phyloP scores from a whole-genome alignment of 2,888 invertebrate species.

The Caenorhabditis wallacei region DNA sequence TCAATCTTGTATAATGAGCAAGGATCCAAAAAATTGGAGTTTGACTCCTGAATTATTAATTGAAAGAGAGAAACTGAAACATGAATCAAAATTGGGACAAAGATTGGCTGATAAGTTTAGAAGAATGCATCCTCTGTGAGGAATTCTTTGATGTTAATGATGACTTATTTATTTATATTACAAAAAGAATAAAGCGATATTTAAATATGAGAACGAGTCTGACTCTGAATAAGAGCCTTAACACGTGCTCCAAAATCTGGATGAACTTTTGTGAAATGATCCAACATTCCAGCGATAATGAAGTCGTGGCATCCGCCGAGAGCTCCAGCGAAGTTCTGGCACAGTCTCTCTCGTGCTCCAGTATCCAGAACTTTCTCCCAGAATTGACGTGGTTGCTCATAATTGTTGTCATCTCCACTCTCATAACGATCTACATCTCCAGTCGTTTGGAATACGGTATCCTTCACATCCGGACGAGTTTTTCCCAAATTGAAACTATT shows the following conservation, averaged over 20 bases:
- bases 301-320: constrained; percentile 89
- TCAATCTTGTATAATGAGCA: constrained; percentile 72
- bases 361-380: constrained; percentile 90
- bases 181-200: constrained; percentile 40
- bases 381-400: constrained; percentile 90
- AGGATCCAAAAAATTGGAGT: constrained; percentile 68
- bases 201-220: constrained; percentile 58
- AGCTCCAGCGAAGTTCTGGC: constrained; percentile 90
- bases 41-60: constrained; percentile 67
- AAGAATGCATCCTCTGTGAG: constrained; percentile 61
- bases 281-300: constrained; percentile 87
- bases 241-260: constrained; percentile 63
- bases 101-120: constrained; percentile 69
- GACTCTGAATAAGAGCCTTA: constrained; percentile 42
- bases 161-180: constrained; percentile 15
- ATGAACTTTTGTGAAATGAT: constrained; percentile 64
- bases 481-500: constrained; percentile 94
- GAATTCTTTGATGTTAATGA: constrained; percentile 1
- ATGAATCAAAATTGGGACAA: constrained; percentile 70
- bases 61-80: constrained; percentile 68
- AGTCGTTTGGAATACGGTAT: constrained; percentile 86
- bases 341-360: constrained; percentile 88
- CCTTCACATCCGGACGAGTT: constrained; percentile 84
- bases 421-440: constrained; percentile 91
- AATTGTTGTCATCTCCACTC: constrained; percentile 92